Base-by-base conservation (phyloP, 2,888 invertebrate genomes). In the Galerucella nymphaeae region DNA sequence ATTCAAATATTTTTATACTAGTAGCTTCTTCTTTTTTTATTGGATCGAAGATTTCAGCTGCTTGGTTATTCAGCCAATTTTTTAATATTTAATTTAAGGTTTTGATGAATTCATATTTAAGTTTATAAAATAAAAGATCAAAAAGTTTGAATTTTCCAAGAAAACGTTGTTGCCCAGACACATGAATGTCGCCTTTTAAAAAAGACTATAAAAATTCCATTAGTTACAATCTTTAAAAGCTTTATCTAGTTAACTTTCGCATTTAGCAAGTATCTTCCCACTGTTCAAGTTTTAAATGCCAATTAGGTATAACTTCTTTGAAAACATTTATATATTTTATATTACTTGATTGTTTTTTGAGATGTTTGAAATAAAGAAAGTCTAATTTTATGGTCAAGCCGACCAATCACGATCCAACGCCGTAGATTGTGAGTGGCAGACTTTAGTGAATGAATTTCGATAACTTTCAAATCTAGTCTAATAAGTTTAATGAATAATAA, bases 141-240 rank as follows among this genome's bases (percentile, higher is more conserved):
- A 62, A 61, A 62, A 18, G 9, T 10, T 53, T 16, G 14, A 18
- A 42, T 42, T 16, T 62, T 42, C 59, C 38, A 16, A 13, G 59
- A 59, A 59, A 13, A 42, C 14, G 11, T 11, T 14, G 13, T 59
- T 59, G 11, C 2, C 4, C 10, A 62, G 61, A 18, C 42, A 62
- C 41, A 41, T 42, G 5, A 62, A 62, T 42, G 42, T 38, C 38
- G 61, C n/a, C 30, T 58, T 38, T 16, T 14, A 61, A 14, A 30
- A 41, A 2, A 8, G 41, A 42, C 42, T 18, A 18, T 62, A 62
- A 62, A 62, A 38, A 62, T 62, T 41, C 61, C 38, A 38, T 62
- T 62, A 62, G 41, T 38, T 30, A 62, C 61, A 62, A 18, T 41
- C 42, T 38, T 62, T 62, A 62, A 62, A 38, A 62, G 61, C 61